Base-by-base conservation (phyloP, 2,113 vertebrate genomes). In the Platycercus adscitus region DNA sequence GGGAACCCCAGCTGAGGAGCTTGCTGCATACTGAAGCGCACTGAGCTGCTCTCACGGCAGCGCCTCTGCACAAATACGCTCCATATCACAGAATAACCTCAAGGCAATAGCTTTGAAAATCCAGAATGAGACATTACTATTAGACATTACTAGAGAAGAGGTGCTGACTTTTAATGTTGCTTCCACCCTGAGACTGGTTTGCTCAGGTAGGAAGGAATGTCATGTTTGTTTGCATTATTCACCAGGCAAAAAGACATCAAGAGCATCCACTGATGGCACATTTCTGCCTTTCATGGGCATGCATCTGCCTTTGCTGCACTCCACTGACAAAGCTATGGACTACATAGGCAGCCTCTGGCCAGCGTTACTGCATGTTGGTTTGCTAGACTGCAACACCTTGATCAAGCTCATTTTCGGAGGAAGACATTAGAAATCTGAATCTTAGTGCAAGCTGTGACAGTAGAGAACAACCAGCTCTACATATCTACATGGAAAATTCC, bases 51-150 rank as follows among this genome's bases (percentile, higher is more conserved):
- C 83, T 66, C 2, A 1, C 1, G 0, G 35, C 47, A 3, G 46
- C 2, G 33, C 50, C 65, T 73, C 35, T 47, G 63, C 83, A 79
- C 65, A 85, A 93, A 93, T 91, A 96, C 1, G 16, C 58, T 96
- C 81, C 55, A 3, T 70, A 97, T 96, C 96, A 97, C 92, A 97
- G 94, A 33, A 89, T 65, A 85, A 86, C 69, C 88, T 76, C 19
- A 71, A 58, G 92, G 85, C 44, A 95, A 84, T 16, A 44, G 80
- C 94, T 97, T 96, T 97, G 95, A 95, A 95, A 93, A 93, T 41
- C 52, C 64, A 41, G 88, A 89, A 85, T 90, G 86, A 93, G 88
- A 95, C 4, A 0, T 80, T 83, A 61, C 85, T 80, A 53, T 94
- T 88, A 91, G 80, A 52, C 56, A 78, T 72, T 65, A 88, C 91